A percentile compares a stretch with the other conserved stretches of the same genome.
These are phyloP conservation scores for Nebria salina DNA, from an alignment of 2,888 invertebrate genomes.

Conservation along the genomic window DNA sequence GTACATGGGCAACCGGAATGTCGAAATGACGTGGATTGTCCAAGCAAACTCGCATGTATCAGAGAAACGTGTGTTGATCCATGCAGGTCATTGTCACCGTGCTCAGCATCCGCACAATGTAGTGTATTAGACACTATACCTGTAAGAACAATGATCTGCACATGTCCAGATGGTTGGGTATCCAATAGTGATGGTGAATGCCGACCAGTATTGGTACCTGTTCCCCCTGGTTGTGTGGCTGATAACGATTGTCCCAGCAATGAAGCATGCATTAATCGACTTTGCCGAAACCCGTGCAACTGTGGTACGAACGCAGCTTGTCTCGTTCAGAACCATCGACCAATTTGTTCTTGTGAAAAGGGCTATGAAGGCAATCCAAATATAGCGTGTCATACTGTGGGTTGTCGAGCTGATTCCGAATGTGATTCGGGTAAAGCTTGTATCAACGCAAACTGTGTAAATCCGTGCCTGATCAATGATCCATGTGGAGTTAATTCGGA, in stretches of 20 bases:
- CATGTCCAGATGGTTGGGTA: slow-evolving; percentile 86
- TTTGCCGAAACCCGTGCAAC: slow-evolving; percentile 87
- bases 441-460: slow-evolving; percentile 84
- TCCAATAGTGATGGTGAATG: slow-evolving; percentile 84
- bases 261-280: slow-evolving; percentile 86
- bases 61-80: slow-evolving; percentile 81
- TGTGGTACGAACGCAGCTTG: slow-evolving; percentile 88
- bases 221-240: slow-evolving; percentile 78
- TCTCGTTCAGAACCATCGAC: slow-evolving; percentile 82
- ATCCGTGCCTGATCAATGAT: slow-evolving; percentile 83
- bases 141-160: slow-evolving; percentile 87
- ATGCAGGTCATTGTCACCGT: slow-evolving; percentile 79
- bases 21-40: slow-evolving; percentile 80
- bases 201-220: slow-evolving; percentile 74
- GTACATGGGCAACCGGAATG: slow-evolving; percentile 74
- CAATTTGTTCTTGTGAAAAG: slow-evolving; percentile 85
- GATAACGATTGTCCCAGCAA: slow-evolving; percentile 81
- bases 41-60: slow-evolving; percentile 83
- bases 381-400: slow-evolving; percentile 79
- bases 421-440: slow-evolving; percentile 87
- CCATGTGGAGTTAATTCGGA: slow-evolving; percentile 86
- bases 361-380: slow-evolving; percentile 90
- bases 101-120: slow-evolving; percentile 78
- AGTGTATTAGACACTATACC: slow-evolving; percentile 86
- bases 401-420: slow-evolving; percentile 84